phyloP scores from a whole-genome alignment of 2,797 vertebrate species.

The Phylloscopus collybita region DNA sequence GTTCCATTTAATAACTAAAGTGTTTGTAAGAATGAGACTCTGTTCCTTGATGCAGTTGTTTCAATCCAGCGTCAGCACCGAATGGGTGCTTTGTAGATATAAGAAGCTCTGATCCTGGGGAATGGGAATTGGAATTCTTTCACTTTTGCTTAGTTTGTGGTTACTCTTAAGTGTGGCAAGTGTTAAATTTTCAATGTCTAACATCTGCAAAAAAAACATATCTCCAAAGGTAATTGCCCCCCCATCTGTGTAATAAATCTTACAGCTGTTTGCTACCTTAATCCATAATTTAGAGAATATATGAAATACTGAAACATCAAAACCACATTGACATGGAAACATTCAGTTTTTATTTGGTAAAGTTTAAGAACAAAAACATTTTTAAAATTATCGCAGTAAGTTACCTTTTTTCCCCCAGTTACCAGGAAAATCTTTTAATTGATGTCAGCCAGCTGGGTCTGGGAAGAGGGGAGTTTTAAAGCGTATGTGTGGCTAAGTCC shows the following conservation, averaged over 20 bases:
- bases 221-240: not conserved
- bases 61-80: not conserved
- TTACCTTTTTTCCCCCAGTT: not conserved
- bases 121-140: not conserved
- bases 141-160: not conserved
- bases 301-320: not conserved
- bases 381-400: not conserved
- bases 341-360: not conserved
- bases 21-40: not conserved
- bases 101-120: not conserved
- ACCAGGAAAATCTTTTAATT: not conserved
- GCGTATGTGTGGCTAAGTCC: not conserved
- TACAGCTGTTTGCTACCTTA: not conserved
- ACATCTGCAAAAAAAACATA: not conserved
- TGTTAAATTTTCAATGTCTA: not conserved
- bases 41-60: not conserved
- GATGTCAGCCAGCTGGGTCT: not conserved
- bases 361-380: not conserved
- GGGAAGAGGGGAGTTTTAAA: not conserved
- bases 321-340: not conserved
- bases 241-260: not conserved
- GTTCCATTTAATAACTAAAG: not conserved
- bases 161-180: not conserved
- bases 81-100: not conserved
- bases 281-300: not conserved